Percentiles rank a stretch among this genome's conserved stretches.
Evolutionary conservation across 2,797 vertebrate species (phyloP).

Genomic region (Pachyuromys duprasi): DNA sequence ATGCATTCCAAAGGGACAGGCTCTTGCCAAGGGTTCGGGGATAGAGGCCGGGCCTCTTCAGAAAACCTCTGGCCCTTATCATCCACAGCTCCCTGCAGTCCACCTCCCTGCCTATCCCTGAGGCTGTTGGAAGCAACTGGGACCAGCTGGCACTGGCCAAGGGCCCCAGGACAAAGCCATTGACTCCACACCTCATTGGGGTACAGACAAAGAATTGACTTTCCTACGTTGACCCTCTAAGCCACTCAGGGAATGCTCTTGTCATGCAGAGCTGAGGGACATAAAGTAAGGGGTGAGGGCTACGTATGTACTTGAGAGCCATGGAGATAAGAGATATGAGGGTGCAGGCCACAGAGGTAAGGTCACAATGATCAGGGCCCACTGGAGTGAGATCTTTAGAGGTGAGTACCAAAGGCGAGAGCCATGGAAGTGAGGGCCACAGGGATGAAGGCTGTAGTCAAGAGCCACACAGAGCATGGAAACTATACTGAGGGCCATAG

Average conservation of each 20-base stretch:
- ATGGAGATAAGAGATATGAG: not conserved
- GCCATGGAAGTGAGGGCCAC: not conserved
- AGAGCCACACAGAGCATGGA: not conserved
- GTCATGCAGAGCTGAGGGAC: not conserved
- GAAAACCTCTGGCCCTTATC: not conserved
- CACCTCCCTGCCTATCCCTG: not conserved
- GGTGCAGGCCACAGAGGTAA: not conserved
- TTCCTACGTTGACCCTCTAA: not conserved
- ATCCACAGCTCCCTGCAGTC: not conserved
- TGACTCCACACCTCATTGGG: not conserved
- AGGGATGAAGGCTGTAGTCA: not conserved
- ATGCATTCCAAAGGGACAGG: not conserved
- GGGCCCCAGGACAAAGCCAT: not conserved
- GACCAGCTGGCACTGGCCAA: not conserved
- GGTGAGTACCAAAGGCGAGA: not conserved
- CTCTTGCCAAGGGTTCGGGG: not conserved
- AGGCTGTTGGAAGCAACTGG: slow-evolving; percentile 8
- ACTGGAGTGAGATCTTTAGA: not conserved
- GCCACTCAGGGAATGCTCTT: not conserved
- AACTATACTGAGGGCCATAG: not conserved
- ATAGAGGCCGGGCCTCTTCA: not conserved
- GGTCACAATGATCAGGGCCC: not conserved
- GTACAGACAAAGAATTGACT: not conserved
- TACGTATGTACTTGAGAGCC: too few relatives aligned
- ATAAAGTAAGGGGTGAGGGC: not conserved